Conservation (phyloP, 2,888 invertebrate species). For the Brenthis ino region DNA sequence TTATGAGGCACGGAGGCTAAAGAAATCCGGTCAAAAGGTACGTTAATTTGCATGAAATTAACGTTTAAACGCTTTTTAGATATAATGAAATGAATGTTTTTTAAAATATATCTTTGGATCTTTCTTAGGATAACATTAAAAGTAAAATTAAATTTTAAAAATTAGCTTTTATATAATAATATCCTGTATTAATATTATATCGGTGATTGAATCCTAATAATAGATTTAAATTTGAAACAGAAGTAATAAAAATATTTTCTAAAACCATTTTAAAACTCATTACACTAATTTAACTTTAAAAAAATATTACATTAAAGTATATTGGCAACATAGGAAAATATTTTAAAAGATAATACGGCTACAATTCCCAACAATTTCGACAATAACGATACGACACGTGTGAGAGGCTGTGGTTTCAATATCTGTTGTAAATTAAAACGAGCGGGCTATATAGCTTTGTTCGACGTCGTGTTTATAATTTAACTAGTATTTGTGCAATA, state of each 20-base stretch:
- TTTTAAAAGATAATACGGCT: slow-evolving; percentile 10
- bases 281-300: neutral
- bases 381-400: slow-evolving; percentile 53
- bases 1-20: slow-evolving; percentile 32
- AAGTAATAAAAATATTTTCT: too few relatives aligned
- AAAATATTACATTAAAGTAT: neutral
- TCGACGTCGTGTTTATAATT: slow-evolving; percentile 44
- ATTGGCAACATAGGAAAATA: slow-evolving; percentile 5
- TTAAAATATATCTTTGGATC: neutral
- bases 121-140: neutral
- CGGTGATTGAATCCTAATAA: too few relatives aligned
- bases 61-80: slow-evolving; percentile 14
- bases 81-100: slow-evolving; percentile 12
- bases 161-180: too few relatives aligned
- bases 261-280: too few relatives aligned
- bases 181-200: too few relatives aligned
- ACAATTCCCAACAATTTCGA: slow-evolving; percentile 22
- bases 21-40: slow-evolving; percentile 37
- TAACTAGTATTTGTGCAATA: slow-evolving; percentile 37
- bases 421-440: slow-evolving; percentile 66
- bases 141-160: too few relatives aligned
- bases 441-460: slow-evolving; percentile 46
- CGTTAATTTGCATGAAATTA: slow-evolving; percentile 31
- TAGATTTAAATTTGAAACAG: too few relatives aligned
- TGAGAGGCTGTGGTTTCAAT: slow-evolving; percentile 66